Evolutionary conservation across 2,888 invertebrate species (phyloP), one percentile per base, ranked within the genome.

Genomic region (Tenthredo livida): DNA sequence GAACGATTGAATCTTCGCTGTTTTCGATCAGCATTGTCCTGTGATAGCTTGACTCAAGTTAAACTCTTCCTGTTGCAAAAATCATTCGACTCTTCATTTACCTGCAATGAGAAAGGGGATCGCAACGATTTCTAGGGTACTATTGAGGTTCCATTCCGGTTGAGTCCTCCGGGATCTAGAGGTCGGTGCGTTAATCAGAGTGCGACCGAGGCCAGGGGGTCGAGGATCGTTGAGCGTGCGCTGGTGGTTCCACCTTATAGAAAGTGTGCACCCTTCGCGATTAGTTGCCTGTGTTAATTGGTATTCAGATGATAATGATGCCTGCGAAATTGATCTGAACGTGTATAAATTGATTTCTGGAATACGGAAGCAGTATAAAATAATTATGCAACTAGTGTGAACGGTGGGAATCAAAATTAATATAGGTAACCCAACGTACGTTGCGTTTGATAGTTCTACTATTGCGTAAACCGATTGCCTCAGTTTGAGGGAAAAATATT

Each of bases 111-210:
- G 29, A 61, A 73, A 50, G 25, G 50, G 47, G 50, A 72, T 72
- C 21, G 43, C 7, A 72, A 10, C 67, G 5, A 12, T 33, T 33
- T 33, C n/a, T n/a, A 73, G 21, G 7, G 43, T 40, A 73, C 40
- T 10, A 73, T 21, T 43, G 54, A 29, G 33, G 50, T 54, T 29
- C 33, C 54, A 54, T 77, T 54, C 33, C 29, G 17, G 4, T 77
- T 29, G 54, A 29, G 77, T 73, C 72, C 37, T 73, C 50, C 33
- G 54, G 37, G 58, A 61, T 61, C 58, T 37, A 12, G 80, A 80
- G 58, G 80, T 80, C 58, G 29, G 21, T n/a, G 61, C 21, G 61
- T n/a, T 80, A 80, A 80, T 80, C 58, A 58, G 80, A 80, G 61
- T 80, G 58, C 61, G 61, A 58, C 80, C 4, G 61, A 80, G 21